Evolutionary conservation across 2,797 vertebrate species (phyloP).

Genomic region (Intellagama lesueurii): DNA sequence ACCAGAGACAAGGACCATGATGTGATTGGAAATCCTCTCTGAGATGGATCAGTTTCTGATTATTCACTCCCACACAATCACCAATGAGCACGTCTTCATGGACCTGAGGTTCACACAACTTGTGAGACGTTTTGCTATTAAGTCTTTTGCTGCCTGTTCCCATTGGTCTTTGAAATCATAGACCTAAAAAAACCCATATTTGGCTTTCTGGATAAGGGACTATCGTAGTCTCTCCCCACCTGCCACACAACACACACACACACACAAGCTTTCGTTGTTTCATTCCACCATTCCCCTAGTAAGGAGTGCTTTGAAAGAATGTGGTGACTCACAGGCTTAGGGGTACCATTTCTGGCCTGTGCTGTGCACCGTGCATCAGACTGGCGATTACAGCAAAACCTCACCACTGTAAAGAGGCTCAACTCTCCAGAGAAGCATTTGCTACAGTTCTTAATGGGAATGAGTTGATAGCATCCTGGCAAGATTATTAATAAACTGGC

Average conservation of each 20-base stretch:
- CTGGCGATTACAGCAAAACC: slow-evolving; percentile 54
- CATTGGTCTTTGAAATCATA: slow-evolving; percentile 1
- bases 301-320: slow-evolving; percentile 31
- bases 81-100: not conserved
- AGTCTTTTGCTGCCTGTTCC: not conserved
- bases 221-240: not conserved
- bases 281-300: slow-evolving; percentile 21
- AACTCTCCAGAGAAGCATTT: slow-evolving; percentile 50
- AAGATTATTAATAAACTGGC: slow-evolving; percentile 39
- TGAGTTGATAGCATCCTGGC: slow-evolving; percentile 70
- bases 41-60: not conserved
- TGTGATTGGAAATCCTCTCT: not conserved
- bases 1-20: not conserved
- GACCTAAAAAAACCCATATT: slow-evolving; percentile 46
- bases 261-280: slow-evolving; percentile 47
- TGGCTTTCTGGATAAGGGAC: slow-evolving; percentile 49
- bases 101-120: not conserved
- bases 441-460: slow-evolving; percentile 65
- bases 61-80: no score
- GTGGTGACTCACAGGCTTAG: slow-evolving; percentile 55
- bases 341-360: slow-evolving; percentile 40
- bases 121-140: not conserved
- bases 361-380: slow-evolving; percentile 46
- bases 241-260: not conserved
- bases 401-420: slow-evolving; percentile 57